Conservation (phyloP, 2,113 vertebrate genomes). For the Anseranas semipalmata region DNA sequence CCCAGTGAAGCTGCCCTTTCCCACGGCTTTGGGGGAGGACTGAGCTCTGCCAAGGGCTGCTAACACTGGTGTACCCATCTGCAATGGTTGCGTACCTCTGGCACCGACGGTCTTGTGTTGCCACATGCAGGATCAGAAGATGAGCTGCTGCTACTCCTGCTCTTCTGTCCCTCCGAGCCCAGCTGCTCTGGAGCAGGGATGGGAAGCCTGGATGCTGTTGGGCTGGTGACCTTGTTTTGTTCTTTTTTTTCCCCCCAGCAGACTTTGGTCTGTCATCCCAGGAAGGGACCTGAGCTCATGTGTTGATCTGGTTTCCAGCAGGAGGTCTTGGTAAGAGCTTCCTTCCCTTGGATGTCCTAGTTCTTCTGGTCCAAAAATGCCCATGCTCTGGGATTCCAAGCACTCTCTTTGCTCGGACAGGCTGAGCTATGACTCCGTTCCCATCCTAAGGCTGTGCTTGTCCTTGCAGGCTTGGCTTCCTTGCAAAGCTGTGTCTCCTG, state of each 20-base stretch:
- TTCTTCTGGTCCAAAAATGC: neutral
- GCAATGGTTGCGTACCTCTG: accelerated
- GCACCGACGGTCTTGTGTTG: accelerated
- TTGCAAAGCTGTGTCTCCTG: neutral
- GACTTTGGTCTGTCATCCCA: neutral
- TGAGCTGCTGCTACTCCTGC: neutral
- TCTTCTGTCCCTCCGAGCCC: neutral
- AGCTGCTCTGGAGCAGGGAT: neutral
- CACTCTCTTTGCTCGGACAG: neutral
- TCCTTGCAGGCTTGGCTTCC: neutral
- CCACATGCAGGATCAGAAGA: neutral
- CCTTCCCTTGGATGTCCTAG: neutral
- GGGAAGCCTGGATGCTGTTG: neutral
- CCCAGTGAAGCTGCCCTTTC: neutral
- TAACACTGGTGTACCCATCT: neutral
- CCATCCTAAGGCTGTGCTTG: neutral
- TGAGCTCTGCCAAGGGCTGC: neutral
- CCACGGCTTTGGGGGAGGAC: neutral
- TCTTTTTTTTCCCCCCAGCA: neutral
- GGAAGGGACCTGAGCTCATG: neutral
- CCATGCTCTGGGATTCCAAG: neutral
- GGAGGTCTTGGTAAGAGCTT: neutral
- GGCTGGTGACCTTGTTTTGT: neutral
- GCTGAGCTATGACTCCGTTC: neutral
- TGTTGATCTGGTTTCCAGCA: neutral